These are phyloP conservation scores for Melitaea cinxia DNA, from an alignment of 1,140 invertebrate species.

Conservation along the genomic window DNA sequence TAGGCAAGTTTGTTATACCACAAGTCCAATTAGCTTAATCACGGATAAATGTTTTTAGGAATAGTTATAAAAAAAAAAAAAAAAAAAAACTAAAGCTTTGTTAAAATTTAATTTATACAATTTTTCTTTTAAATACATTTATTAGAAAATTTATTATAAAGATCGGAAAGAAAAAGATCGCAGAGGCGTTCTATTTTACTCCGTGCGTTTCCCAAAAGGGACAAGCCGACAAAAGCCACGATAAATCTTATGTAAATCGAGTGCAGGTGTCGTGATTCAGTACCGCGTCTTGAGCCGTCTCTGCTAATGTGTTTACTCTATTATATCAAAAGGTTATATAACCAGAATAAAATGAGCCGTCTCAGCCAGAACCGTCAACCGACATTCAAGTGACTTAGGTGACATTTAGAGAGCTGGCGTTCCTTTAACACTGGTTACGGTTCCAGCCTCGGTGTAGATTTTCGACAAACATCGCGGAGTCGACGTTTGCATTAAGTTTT, in stretches of 20 bases:
- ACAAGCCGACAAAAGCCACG: constrained; percentile 46
- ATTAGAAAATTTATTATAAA: constrained; percentile 1
- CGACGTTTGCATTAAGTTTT: constrained; percentile 75
- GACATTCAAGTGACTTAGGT: neutral
- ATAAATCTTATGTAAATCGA: constrained; percentile 59
- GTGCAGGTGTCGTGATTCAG: constrained; percentile 66
- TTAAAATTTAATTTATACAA: neutral
- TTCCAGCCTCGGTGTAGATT: constrained; percentile 53
- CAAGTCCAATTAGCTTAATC: no score
- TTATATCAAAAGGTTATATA: constrained; percentile 54
- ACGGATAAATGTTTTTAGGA: no score
- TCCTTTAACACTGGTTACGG: constrained; percentile 45
- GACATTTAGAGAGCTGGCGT: constrained; percentile 20
- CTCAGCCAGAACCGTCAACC: constrained; percentile 7
- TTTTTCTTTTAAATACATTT: neutral
- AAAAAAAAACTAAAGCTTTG: no score
- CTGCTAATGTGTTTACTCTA: constrained; percentile 67
- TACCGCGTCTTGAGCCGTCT: constrained; percentile 52
- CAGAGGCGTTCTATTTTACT: constrained; percentile 32
- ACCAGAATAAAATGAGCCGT: constrained; percentile 38
- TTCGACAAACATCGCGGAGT: constrained; percentile 63
- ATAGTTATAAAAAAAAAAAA: no score
- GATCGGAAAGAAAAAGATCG: constrained; percentile 3
- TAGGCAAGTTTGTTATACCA: no score
- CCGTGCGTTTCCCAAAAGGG: constrained; percentile 34